A percentile compares a stretch with the other conserved stretches of the same genome.
Conservation (phyloP, 2,113 vertebrate genomes). For the Oryzias curvinotus region DNA sequence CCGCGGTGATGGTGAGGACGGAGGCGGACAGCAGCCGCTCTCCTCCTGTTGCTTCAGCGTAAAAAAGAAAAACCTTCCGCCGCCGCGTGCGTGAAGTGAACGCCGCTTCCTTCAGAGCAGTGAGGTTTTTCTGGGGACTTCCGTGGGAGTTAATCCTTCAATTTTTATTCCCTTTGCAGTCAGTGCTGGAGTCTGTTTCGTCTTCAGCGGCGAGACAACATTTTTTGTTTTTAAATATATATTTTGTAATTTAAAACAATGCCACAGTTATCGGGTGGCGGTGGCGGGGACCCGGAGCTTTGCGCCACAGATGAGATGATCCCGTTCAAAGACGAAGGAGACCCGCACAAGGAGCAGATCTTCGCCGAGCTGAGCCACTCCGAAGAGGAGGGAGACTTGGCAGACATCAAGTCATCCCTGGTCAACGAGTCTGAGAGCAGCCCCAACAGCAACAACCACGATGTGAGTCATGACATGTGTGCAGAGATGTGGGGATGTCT, state of each 20-base stretch:
- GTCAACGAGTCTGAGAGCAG: conserved; percentile 95
- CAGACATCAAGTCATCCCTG: conserved; percentile 97
- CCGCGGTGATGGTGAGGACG: neutral
- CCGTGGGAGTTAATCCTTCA: conserved; percentile 33
- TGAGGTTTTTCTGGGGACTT: conserved; percentile 29
- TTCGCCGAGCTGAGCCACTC: conserved; percentile 96
- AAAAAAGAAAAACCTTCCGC: conserved; percentile 39
- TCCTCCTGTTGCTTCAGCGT: conserved; percentile 67
- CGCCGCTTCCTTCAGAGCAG: conserved; percentile 34
- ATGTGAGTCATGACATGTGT: conserved; percentile 83
- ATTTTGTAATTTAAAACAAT: conserved; percentile 58
- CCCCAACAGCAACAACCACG: conserved; percentile 88
- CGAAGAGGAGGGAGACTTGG: conserved; percentile 94
- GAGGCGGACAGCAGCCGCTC: conserved; percentile 23
- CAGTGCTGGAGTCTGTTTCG: conserved; percentile 18
- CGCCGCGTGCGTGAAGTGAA: conserved; percentile 39
- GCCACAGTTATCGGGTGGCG: conserved; percentile 89
- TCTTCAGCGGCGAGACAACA: neutral
- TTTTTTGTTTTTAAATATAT: too few species aligned
- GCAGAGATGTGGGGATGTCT: conserved; percentile 9
- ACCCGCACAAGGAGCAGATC: conserved; percentile 97
- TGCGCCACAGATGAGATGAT: conserved; percentile 99
- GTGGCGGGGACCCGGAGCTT: conserved; percentile 91
- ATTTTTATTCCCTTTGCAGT: conserved; percentile 14
- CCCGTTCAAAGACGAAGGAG: conserved; percentile 98